These are phyloP conservation scores for Thinocorus orbignyianus DNA, from an alignment of 2,113 vertebrate species.

Conservation along the genomic window DNA sequence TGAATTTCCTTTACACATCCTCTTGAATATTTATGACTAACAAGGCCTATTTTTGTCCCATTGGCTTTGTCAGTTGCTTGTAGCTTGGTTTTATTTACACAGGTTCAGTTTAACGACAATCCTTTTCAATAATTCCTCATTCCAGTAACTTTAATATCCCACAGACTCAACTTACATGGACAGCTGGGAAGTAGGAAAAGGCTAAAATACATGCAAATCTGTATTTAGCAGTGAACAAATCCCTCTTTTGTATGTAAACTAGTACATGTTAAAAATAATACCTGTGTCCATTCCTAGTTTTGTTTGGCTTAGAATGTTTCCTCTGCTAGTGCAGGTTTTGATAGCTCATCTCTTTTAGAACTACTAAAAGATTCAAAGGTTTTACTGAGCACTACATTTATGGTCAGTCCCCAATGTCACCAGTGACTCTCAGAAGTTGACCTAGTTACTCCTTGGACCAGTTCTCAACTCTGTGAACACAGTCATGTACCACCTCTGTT, in stretches of 20 bases:
- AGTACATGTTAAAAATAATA: not conserved
- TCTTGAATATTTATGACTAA: not conserved
- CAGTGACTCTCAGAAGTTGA: not conserved
- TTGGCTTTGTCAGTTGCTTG: not conserved
- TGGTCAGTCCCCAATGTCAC: not conserved
- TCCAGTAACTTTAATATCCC: not conserved
- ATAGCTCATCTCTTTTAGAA: not conserved
- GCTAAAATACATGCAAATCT: not conserved
- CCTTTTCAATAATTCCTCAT: not conserved
- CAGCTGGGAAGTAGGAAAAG: not conserved
- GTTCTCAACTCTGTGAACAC: not conserved
- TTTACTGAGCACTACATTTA: not conserved
- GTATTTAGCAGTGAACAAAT: not conserved
- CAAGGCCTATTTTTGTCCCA: not conserved
- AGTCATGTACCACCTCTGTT: not conserved
- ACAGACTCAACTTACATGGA: not conserved
- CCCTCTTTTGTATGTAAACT: not conserved
- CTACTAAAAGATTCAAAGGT: not conserved
- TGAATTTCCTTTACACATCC: not conserved
- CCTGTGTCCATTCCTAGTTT: not conserved
- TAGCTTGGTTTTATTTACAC: not conserved
- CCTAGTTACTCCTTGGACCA: not conserved
- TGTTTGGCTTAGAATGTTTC: not conserved
- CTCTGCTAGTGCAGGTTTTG: not conserved
- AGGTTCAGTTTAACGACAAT: not conserved